Base-by-base conservation (phyloP, 1,140 invertebrate genomes). In the Orchesella cincta region DNA sequence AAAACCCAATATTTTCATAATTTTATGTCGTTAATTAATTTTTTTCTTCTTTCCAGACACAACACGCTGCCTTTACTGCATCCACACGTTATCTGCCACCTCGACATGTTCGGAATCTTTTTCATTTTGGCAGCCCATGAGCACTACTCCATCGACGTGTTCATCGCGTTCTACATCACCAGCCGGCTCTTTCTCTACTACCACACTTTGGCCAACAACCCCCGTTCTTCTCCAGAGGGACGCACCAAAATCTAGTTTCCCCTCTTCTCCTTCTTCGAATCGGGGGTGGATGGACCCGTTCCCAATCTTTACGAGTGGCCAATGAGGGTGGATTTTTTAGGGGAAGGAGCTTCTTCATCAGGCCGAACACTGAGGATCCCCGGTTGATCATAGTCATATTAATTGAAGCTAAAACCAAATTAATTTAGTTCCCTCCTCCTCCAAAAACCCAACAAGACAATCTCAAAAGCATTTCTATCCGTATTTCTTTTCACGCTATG, bases 81-180 rank as follows among this genome's bases (percentile, higher is more conserved):
- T 98, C 16, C 97, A 99, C 85, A 98, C 96, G 28, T 89, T 79
- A 94, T 95, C 23, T 99, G 98, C 97, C 91, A 99, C 83, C 90
- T 98, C 84, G 99, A 99, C 85, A 94, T 98, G 90, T 99, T 99
- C 88, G 98, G 97, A 72, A 95, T 99, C 82, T 99, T 99, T 87
- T 99, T 99, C 86, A 98, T 99, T 82, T 87, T 99, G 73, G 96
- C 98, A 26, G 98, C 96, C n/a, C 98, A 99, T 85, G 98, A 99
- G 86, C 98, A 99, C 87, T 99, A 99, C 86, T 98, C 96, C 57
- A 99, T 99, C 81, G 98, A 99, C 85, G 97, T 99, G 33, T 99
- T 99, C 87, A 94, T 99, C 75, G 97, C 96, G 1, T 99, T 98
- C 86, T 98, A 98, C 86, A 97, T 98, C 83, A 96, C 95, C 1